Evolutionary conservation across 2,888 invertebrate genomes (phyloP).

Genomic region (Crossocerus cetratus): DNA sequence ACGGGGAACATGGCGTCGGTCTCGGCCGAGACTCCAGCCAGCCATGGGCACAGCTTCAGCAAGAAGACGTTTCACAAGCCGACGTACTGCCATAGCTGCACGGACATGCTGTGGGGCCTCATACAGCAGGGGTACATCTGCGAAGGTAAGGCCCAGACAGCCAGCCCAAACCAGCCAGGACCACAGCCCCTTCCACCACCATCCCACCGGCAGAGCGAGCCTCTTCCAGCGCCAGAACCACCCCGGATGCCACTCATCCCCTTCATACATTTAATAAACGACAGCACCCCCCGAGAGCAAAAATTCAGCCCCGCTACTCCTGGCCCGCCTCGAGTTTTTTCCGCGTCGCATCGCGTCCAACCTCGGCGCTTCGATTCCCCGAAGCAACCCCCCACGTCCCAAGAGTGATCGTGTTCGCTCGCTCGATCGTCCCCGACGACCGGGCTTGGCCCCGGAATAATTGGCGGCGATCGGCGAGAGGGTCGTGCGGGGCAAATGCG

Average conservation of each 20-base stretch:
- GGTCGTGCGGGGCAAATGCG: too few species aligned
- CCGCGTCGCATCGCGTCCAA: too few species aligned
- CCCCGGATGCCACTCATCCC: background rate
- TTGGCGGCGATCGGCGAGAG: too few species aligned
- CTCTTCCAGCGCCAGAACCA: slow-evolving; percentile 12
- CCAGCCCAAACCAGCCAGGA: slow-evolving; percentile 13
- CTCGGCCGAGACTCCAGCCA: slow-evolving; percentile 79
- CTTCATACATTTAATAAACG: too few species aligned
- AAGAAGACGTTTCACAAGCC: slow-evolving; percentile 99
- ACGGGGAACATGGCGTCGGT: slow-evolving; percentile 81
- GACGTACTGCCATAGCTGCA: slow-evolving; percentile 99
- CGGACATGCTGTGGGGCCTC: slow-evolving; percentile 99
- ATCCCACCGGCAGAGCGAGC: background rate
- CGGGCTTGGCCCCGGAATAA: too few species aligned
- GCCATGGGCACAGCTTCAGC: slow-evolving; percentile 97
- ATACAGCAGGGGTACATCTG: slow-evolving; percentile 99
- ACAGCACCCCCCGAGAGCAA: too few species aligned
- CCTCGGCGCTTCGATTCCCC: too few species aligned
- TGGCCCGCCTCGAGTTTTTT: too few species aligned
- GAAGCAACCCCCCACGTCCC: too few species aligned
- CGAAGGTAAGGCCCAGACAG: slow-evolving; percentile 87
- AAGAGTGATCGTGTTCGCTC: too few species aligned
- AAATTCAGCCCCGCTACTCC: too few species aligned
- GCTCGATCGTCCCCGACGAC: too few species aligned
- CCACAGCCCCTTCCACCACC: slow-evolving; percentile 3